Evolutionary conservation across 1,140 invertebrate species (phyloP), one percentile per base, ranked within the genome.

Genomic region (Lordiphosa stackelbergi): DNA sequence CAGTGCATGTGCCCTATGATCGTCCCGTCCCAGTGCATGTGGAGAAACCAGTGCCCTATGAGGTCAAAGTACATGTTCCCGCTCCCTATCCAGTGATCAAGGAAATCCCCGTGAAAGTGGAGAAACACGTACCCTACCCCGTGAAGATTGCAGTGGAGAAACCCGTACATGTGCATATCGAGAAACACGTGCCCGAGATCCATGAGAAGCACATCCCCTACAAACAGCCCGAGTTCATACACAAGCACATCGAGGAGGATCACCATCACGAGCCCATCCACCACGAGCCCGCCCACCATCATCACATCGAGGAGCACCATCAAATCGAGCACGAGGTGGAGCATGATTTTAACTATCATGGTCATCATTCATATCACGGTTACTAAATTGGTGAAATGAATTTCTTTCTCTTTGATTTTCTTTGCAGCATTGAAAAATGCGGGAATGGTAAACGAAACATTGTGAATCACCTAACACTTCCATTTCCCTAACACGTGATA

Each of bases 1-100:
- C 89, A 4, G 89, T 89, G 7, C 88, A 91, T 87, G 89, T 92
- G 9, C 81, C 85, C 24, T 65, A 89, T 90, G 91, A 92, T 60
- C 90, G 91, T 55, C 91, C 91, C 42, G 89, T 92, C 43, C 92
- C 90, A 51, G 90, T 90, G 4, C 90, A 89, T 52, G 90, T 91
- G 12, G 90, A 91, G 31, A 91, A 91, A 56, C 90, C 89, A 38
- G 90, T 91, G 64, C 90, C 90, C 9, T 89, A 90, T 59, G 88
- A 86, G 57, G 90, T 92, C 6, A 91, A 91, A 69, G 88, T 91
- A 3, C 90, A 87, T 59, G 89, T 90, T 31, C 90, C 90, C 57
- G 88, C 88, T 5, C 90, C 91, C 4, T 91, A 90, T 60, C 85
- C 85, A 10, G 85, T 87, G 60, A 70, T 87, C 71, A 91, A 92